A percentile compares a stretch with the other conserved stretches of the same genome.
phyloP scores from a whole-genome alignment of 2,113 vertebrate species.

The Myrmecophaga tridactyla region DNA sequence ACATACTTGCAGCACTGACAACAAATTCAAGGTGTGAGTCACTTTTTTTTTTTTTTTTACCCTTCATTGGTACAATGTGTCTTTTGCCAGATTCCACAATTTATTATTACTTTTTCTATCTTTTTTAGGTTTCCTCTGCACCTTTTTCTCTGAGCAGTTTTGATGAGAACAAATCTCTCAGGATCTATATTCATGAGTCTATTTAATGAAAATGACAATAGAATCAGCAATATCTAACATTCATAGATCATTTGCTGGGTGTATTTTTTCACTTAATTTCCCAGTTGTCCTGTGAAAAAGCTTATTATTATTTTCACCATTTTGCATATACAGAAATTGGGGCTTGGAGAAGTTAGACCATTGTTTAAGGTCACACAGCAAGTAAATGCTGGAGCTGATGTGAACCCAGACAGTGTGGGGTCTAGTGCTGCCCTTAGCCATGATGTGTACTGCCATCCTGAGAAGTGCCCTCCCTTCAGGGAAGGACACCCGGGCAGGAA shows the following conservation, averaged over 20 bases:
- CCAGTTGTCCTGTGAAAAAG: neutral
- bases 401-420: neutral
- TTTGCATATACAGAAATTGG: slow-evolving; percentile 1
- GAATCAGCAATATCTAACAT: neutral
- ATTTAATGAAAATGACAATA: slow-evolving; percentile 25
- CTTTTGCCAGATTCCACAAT: slow-evolving; percentile 21
- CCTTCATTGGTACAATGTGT: neutral
- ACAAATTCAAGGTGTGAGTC: neutral
- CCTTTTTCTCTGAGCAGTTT: slow-evolving; percentile 36
- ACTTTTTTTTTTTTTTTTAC: neutral
- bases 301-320: neutral
- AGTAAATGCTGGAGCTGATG: neutral
- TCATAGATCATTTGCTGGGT: neutral
- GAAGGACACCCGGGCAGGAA: neutral
- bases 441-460: neutral
- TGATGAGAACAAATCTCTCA: slow-evolving; percentile 2
- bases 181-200: neutral
- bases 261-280: slow-evolving; percentile 32
- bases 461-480: neutral
- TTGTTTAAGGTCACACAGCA: neutral
- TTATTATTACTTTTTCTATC: no score
- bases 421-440: neutral
- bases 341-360: neutral
- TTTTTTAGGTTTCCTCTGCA: slow-evolving; percentile 29
- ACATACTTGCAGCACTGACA: neutral